These are phyloP conservation scores for Thera obeliscata DNA, from an alignment of 2,888 invertebrate species.

Conservation along the genomic window DNA sequence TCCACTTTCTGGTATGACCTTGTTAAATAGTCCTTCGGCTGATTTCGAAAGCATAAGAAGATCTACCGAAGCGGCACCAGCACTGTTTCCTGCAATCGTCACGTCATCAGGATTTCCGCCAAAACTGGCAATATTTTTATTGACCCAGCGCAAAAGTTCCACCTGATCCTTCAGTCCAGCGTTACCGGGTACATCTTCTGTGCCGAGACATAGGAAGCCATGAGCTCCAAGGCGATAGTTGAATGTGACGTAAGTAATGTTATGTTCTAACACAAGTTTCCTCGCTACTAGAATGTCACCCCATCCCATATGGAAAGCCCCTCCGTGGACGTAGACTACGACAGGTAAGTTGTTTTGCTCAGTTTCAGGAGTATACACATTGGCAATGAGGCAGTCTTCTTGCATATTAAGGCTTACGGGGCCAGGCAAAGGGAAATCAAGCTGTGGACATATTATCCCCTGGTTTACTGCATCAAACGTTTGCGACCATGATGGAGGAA, in stretches of 20 bases:
- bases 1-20: slow-evolving; percentile 57
- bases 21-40: slow-evolving; percentile 52
- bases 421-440: background rate
- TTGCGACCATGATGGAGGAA: background rate
- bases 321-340: slow-evolving; percentile 52
- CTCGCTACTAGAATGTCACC: slow-evolving; percentile 37
- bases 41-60: slow-evolving; percentile 50
- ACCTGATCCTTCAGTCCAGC: slow-evolving; percentile 61
- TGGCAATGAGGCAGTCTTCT: slow-evolving; percentile 66
- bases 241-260: slow-evolving; percentile 47
- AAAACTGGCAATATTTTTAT: slow-evolving; percentile 53
- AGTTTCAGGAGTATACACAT: slow-evolving; percentile 62
- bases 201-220: slow-evolving; percentile 54
- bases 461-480: background rate
- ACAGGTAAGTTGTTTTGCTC: slow-evolving; percentile 49
- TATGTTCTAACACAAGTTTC: slow-evolving; percentile 41
- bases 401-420: slow-evolving; percentile 5
- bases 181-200: slow-evolving; percentile 53
- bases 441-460: background rate
- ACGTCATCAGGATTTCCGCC: slow-evolving; percentile 59
- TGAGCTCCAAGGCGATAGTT: slow-evolving; percentile 52
- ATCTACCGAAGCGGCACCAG: slow-evolving; percentile 52
- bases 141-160: slow-evolving; percentile 53
- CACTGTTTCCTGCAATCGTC: slow-evolving; percentile 52
- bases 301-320: slow-evolving; percentile 46